These are phyloP conservation scores for Mastacembelus armatus DNA, from an alignment of 2,797 vertebrate genomes.

Conservation along the genomic window DNA sequence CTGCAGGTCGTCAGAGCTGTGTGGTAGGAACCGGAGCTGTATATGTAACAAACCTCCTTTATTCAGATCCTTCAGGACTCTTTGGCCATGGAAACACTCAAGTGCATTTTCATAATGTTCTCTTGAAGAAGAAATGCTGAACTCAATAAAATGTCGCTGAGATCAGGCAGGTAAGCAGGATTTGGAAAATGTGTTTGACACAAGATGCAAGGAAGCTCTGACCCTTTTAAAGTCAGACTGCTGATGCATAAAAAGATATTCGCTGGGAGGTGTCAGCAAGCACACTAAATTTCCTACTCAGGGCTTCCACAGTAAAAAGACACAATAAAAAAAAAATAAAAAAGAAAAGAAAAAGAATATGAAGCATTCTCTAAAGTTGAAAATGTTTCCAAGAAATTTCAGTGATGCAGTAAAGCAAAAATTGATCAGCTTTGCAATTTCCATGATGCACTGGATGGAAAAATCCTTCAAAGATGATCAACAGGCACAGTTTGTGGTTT, in stretches of 20 bases:
- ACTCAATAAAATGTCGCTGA: constrained; percentile 57
- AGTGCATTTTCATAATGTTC: constrained; percentile 45
- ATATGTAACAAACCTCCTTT: neutral
- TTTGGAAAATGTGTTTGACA: constrained; percentile 68
- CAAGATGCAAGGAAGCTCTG: constrained; percentile 57
- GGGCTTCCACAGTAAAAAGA: constrained; percentile 31
- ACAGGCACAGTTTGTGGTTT: constrained; percentile 26
- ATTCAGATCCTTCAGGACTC: neutral
- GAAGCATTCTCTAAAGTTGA: neutral
- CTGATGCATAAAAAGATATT: constrained; percentile 75
- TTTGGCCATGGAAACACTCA: constrained; percentile 33
- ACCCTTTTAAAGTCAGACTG: constrained; percentile 72
- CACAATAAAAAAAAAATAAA: too few relatives aligned
- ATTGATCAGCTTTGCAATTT: constrained; percentile 24
- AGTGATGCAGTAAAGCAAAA: constrained; percentile 27
- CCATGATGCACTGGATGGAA: constrained; percentile 7
- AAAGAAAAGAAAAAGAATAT: too few relatives aligned
- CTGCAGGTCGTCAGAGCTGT: neutral
- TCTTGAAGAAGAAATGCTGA: constrained; percentile 69
- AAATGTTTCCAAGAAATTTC: constrained; percentile 14
- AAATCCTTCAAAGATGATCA: constrained; percentile 10
- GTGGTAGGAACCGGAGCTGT: neutral
- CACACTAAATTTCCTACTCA: constrained; percentile 42
- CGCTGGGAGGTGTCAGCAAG: constrained; percentile 43
- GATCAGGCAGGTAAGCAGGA: constrained; percentile 61